phyloP scores from a whole-genome alignment of 92 coral and sea anemone genomes.

The Anthopleura xanthogrammica region DNA sequence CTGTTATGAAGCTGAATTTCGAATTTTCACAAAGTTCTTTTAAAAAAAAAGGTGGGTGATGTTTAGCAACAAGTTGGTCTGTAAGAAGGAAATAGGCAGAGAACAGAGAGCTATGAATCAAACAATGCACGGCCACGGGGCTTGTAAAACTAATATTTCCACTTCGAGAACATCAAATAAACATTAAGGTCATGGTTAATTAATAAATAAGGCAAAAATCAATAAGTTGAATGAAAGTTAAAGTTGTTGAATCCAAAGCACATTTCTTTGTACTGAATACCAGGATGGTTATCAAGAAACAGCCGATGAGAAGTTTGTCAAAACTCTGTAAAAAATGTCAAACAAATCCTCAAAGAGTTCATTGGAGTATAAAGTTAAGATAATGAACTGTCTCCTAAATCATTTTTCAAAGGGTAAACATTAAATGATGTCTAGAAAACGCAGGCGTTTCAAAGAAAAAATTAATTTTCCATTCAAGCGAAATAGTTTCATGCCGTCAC shows the following conservation, averaged over 20 bases:
- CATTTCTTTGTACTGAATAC: background rate
- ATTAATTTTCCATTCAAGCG: slow-evolving; percentile 38
- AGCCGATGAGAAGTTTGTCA: background rate
- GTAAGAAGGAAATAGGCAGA: too few species aligned
- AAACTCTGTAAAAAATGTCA: background rate
- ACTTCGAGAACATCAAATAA: background rate
- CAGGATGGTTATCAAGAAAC: background rate
- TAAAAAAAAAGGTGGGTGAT: too few species aligned
- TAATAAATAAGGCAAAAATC: background rate
- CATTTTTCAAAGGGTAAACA: background rate
- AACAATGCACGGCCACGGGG: background rate
- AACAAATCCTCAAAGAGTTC: background rate
- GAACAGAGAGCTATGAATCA: background rate
- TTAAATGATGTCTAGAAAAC: background rate
- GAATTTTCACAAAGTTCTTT: too few species aligned
- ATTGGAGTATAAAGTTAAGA: background rate
- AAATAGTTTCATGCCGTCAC: slow-evolving; percentile 26
- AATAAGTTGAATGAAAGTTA: background rate
- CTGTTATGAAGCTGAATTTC: too few species aligned
- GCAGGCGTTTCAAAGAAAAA: slow-evolving; percentile 26
- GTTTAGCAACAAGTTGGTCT: too few species aligned
- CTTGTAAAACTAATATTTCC: background rate
- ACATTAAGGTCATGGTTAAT: background rate
- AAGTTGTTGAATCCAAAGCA: background rate
- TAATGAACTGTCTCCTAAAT: background rate